Percentiles rank a stretch among this genome's conserved stretches.
Conservation (phyloP, 2,113 vertebrate species). For the Corythoichthys haematopterus region DNA sequence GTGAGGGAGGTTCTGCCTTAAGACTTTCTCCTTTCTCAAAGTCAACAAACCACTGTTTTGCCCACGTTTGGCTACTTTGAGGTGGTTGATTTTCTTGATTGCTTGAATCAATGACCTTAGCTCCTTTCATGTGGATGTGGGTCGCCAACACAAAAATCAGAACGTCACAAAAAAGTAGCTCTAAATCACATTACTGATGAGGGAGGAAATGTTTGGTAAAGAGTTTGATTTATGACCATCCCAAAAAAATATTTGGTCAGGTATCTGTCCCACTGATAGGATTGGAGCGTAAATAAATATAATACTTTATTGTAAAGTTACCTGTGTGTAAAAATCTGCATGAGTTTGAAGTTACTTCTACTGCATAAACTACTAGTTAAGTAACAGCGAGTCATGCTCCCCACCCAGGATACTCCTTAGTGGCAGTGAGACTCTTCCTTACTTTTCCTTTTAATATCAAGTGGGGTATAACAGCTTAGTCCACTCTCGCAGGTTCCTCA, state of each 20-base stretch:
- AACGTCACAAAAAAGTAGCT: slow-evolving; percentile 29
- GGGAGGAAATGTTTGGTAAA: not conserved
- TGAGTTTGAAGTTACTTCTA: not conserved
- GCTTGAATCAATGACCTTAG: not conserved
- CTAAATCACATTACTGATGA: not conserved
- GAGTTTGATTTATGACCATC: slow-evolving; percentile 31
- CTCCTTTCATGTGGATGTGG: not conserved
- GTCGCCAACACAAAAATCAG: not conserved
- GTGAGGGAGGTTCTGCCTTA: no score
- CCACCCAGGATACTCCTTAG: not conserved
- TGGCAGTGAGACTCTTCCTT: slow-evolving; percentile 6
- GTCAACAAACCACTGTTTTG: no score
- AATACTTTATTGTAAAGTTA: not conserved
- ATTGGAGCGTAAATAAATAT: not conserved
- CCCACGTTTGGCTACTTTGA: no score
- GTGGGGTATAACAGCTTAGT: slow-evolving; percentile 30
- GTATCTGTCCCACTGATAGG: slow-evolving; percentile 7
- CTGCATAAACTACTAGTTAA: not conserved
- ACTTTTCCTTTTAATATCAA: slow-evolving; percentile 26
- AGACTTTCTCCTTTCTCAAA: no score
- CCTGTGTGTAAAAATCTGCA: not conserved
- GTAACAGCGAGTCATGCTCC: not conserved
- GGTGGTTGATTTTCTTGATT: no score
- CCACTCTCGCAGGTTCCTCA: slow-evolving; percentile 15
- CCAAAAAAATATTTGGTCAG: slow-evolving; percentile 30